These are phyloP conservation scores for Ptychochromis oligacanthus DNA, from an alignment of 2,113 vertebrate species.

Conservation along the genomic window DNA sequence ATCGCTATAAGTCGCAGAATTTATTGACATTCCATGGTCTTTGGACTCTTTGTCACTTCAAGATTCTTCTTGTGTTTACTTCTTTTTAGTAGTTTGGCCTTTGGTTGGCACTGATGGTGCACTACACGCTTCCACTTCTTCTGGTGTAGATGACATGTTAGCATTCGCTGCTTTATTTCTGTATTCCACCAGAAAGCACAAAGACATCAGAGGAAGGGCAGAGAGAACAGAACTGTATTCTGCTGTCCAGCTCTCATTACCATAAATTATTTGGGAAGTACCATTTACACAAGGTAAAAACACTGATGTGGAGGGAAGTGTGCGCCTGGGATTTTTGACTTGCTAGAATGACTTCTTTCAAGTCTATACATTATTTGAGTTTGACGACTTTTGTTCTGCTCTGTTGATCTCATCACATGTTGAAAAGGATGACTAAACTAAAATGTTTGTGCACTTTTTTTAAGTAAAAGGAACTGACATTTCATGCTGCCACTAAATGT, in stretches of 20 bases:
- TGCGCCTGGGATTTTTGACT: neutral
- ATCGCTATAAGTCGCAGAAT: accelerated
- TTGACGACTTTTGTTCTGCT: neutral
- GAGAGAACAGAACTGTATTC: neutral
- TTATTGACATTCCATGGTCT: neutral
- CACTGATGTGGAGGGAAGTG: neutral
- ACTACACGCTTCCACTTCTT: neutral
- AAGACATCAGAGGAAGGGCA: neutral
- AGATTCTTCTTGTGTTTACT: neutral
- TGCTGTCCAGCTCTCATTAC: neutral
- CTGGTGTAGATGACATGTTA: neutral
- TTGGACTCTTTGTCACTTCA: neutral
- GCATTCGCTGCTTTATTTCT: neutral
- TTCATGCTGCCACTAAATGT: neutral
- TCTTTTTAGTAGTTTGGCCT: neutral
- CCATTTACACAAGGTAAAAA: neutral
- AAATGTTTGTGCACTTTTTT: neutral
- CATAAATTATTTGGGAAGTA: neutral
- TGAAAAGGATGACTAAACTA: neutral
- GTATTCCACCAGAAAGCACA: neutral
- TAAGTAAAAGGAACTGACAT: neutral
- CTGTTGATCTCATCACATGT: neutral
- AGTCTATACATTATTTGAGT: neutral
- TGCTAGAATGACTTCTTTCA: neutral
- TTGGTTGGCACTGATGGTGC: neutral